Conservation (phyloP, 2,113 vertebrate species). For the Mormyrus iriodes region DNA sequence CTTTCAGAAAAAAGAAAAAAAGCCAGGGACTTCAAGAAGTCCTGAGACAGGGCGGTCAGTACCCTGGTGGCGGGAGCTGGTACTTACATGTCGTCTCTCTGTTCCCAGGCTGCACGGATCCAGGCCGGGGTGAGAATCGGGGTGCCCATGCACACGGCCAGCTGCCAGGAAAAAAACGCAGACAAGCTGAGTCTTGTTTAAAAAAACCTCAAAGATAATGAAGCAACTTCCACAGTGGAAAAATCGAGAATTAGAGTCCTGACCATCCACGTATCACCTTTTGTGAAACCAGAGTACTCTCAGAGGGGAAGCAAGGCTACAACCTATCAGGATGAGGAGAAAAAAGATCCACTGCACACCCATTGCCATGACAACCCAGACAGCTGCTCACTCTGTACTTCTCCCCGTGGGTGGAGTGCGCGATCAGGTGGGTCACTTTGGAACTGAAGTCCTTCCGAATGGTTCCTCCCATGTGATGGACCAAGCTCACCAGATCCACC, state of each 20-base stretch:
- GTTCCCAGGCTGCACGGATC: conserved; percentile 90
- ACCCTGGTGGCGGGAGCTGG: background rate
- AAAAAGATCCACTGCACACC: background rate
- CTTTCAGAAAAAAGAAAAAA: background rate
- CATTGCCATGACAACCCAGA: too few species aligned
- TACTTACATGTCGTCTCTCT: conserved; percentile 76
- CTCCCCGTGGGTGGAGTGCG: conserved; percentile 89
- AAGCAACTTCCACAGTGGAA: background rate
- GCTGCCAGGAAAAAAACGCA: conserved; percentile 46
- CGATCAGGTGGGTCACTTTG: conserved; percentile 93
- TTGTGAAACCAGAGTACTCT: background rate
- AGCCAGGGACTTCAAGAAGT: background rate
- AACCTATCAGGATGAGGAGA: background rate
- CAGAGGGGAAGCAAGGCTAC: background rate
- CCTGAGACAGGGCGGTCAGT: too few species aligned
- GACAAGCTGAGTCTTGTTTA: background rate
- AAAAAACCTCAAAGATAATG: background rate
- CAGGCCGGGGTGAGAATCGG: conserved; percentile 88
- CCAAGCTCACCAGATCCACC: conserved; percentile 87
- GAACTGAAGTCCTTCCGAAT: conserved; percentile 90
- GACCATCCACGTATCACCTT: background rate
- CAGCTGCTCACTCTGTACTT: conserved; percentile 84
- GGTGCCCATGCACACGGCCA: conserved; percentile 90
- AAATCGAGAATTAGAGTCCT: background rate
- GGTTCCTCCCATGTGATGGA: conserved; percentile 95